Evolutionary conservation across 2,113 vertebrate genomes (phyloP).

Genomic region (Pica pica): DNA sequence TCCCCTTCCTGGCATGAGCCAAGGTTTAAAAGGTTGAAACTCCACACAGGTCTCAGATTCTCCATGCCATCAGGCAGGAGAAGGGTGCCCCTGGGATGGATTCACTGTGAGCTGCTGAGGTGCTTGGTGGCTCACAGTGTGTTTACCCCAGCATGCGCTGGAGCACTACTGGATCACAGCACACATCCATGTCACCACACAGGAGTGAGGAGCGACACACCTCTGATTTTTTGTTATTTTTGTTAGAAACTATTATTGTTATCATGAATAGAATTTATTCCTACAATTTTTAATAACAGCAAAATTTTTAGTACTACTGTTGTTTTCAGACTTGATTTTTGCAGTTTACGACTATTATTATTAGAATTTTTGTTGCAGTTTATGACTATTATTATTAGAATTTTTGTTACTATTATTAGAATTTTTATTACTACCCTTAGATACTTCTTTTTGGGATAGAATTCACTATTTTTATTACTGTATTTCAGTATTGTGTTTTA

Average conservation of each 20-base stretch:
- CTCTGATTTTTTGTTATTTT: accelerated
- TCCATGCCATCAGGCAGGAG: accelerated
- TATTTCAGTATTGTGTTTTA: background rate
- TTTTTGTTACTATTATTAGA: background rate
- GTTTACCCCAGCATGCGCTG: too few relatives aligned
- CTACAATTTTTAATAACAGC: background rate
- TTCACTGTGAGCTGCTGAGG: accelerated
- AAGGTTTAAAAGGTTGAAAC: background rate
- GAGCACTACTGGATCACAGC: background rate
- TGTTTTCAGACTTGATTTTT: background rate
- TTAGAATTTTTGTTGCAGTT: background rate
- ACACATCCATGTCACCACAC: background rate
- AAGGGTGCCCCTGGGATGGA: background rate
- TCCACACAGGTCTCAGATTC: background rate
- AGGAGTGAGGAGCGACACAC: background rate
- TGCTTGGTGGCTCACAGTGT: accelerated
- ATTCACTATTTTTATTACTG: background rate
- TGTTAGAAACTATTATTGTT: too few relatives aligned
- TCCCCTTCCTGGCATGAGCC: background rate
- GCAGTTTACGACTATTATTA: accelerated
- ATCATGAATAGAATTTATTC: background rate
- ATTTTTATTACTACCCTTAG: background rate
- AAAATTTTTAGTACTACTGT: background rate
- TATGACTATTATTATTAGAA: accelerated
- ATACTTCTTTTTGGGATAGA: background rate